A percentile compares a stretch with the other conserved stretches of the same genome.
Conservation (phyloP, 1,140 invertebrate species). For the Neodiprion virginianus region DNA sequence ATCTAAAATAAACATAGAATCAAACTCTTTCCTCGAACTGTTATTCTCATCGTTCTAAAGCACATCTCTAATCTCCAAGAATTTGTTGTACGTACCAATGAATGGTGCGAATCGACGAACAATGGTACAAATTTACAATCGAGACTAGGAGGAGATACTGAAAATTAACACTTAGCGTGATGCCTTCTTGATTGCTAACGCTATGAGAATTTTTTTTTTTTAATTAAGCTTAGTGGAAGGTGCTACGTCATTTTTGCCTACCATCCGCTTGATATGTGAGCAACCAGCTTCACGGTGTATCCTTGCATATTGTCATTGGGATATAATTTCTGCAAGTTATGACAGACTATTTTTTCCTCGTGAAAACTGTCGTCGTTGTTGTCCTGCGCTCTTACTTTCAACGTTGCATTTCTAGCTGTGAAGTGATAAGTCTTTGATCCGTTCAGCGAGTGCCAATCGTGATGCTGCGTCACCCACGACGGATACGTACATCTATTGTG, state of each 20-base stretch:
- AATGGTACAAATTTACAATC: too few species aligned
- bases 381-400: slow-evolving; percentile 51
- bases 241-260: slow-evolving; percentile 38
- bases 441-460: slow-evolving; percentile 68
- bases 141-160: too few species aligned
- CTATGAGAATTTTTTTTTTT: slow-evolving; percentile 1
- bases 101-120: too few species aligned
- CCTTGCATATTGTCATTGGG: slow-evolving; percentile 42
- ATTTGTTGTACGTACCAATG: too few species aligned
- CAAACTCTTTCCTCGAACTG: too few species aligned
- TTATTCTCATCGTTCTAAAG: neutral
- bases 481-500: slow-evolving; percentile 65
- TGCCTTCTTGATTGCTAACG: too few species aligned
- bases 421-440: slow-evolving; percentile 63
- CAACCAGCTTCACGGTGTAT: slow-evolving; percentile 56
- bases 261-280: slow-evolving; percentile 66
- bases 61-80: too few species aligned
- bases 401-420: slow-evolving; percentile 62
- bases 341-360: slow-evolving; percentile 60
- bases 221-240: neutral
- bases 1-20: too few species aligned
- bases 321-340: slow-evolving; percentile 49
- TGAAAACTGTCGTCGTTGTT: slow-evolving; percentile 34
- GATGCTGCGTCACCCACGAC: slow-evolving; percentile 64
- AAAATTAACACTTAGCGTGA: too few species aligned